Evolutionary conservation across 1,140 invertebrate genomes (phyloP), one percentile per base, ranked within the genome.

Genomic region (Drosophila watanabei): DNA sequence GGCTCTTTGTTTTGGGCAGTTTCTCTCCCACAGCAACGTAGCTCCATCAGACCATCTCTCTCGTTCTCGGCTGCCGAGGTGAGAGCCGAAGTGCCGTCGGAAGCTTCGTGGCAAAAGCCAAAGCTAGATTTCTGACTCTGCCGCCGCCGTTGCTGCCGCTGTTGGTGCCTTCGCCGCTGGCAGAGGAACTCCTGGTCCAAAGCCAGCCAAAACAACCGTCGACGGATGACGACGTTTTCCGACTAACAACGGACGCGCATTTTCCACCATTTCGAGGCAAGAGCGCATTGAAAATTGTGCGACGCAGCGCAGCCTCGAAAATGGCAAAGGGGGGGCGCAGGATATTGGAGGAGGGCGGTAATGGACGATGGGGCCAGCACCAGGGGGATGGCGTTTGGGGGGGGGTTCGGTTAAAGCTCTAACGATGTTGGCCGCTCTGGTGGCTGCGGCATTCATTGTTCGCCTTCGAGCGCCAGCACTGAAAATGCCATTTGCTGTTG

Each of bases 191-290:
- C 61, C 64, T 49, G 72, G 75, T 73, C 65, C 84, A 79, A 62
- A 83, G 79, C 65, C 86, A 77, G 82, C 82, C 86, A 83, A 89
- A 90, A 89, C 86, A 90, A 89, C 86, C 86, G 86, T 90, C 86
- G 82, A 91, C 86, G 86, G 85, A 90, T 90, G 86, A 90, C 86
- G 86, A 90, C 86, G 87, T 90, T 90, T 90, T 90, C 86, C 86
- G 86, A 90, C 86, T 90, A 90, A 90, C 82, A 91, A 86, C 87
- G 87, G 86, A 91, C 86, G 87, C 87, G 87, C 86, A 90, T 90
- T 90, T 90, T 90, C 87, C 87, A 90, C 82, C 86, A 73, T 91
- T 91, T 90, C 86, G 87, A 90, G 75, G 87, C 87, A 78, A 79
- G 82, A 90, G 87, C 87, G 85, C 86, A 89, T 90, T 89, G 86